Percentiles rank a stretch among this genome's conserved stretches.
These are phyloP conservation scores for Bellardia pandia DNA, from an alignment of 2,888 invertebrate genomes.

Conservation along the genomic window DNA sequence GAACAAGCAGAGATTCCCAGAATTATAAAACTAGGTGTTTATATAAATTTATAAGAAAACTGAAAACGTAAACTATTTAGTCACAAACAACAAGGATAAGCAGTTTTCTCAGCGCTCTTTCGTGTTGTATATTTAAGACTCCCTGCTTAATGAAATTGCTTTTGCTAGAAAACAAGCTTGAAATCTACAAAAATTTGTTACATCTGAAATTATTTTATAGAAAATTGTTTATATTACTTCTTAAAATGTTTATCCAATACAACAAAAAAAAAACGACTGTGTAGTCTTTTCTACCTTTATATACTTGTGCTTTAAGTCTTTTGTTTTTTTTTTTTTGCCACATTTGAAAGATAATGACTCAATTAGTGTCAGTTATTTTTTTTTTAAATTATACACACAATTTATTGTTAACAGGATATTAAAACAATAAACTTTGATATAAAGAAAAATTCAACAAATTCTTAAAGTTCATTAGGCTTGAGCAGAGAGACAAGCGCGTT, in stretches of 20 bases:
- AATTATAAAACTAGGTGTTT: no score
- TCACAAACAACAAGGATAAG: no score
- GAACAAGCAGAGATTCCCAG: conserved; percentile 5
- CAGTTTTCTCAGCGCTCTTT: no score
- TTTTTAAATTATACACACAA: conserved; percentile 44
- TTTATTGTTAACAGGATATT: conserved; percentile 57
- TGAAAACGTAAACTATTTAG: no score
- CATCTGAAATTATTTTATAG: conserved; percentile 26
- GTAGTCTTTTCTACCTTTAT: not conserved
- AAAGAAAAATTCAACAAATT: conserved; percentile 10
- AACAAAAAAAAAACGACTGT: no score
- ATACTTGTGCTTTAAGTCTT: conserved; percentile 23
- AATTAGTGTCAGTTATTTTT: conserved; percentile 67
- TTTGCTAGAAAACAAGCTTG: not conserved
- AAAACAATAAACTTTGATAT: conserved; percentile 8
- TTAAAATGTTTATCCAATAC: not conserved
- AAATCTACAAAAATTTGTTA: conserved; percentile 27
- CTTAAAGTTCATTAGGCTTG: conserved; percentile 29
- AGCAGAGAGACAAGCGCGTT: not conserved
- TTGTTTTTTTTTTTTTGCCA: conserved; percentile 45
- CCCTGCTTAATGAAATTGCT: not conserved
- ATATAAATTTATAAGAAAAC: not conserved
- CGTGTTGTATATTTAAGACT: not conserved
- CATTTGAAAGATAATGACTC: conserved; percentile 65
- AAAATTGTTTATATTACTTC: not conserved